Evolutionary conservation across 2,888 invertebrate species (phyloP).

Genomic region (Drosophila infuscata): DNA sequence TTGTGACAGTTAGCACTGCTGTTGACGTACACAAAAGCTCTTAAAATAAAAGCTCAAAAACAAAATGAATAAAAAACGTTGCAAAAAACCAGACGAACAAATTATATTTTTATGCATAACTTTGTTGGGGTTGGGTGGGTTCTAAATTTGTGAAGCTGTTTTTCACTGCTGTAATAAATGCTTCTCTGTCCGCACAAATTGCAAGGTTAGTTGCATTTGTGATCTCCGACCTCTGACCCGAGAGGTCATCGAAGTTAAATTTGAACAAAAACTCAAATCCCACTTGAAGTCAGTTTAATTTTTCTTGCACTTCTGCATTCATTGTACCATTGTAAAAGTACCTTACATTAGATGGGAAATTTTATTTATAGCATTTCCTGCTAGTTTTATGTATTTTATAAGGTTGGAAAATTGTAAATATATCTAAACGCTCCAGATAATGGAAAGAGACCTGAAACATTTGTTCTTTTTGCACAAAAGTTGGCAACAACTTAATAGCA

Average conservation of each 20-base stretch:
- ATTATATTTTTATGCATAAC: neutral
- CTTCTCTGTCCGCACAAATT: conserved; percentile 2
- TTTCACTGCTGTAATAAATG: conserved; percentile 8
- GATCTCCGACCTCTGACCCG: neutral
- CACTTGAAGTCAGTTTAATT: conserved; percentile 16
- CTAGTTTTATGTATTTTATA: neutral
- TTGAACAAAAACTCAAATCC: conserved; percentile 23
- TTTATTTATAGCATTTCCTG: neutral
- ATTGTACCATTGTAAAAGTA: neutral
- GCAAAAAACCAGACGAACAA: neutral
- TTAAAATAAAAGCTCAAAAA: neutral
- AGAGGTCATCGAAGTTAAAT: conserved; percentile 4
- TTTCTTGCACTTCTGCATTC: conserved; percentile 12
- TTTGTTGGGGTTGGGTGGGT: neutral
- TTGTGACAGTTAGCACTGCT: conserved; percentile 7
- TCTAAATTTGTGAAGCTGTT: neutral
- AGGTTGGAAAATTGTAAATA: neutral
- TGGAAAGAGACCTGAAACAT: neutral
- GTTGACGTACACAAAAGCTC: neutral
- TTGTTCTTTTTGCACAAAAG: neutral
- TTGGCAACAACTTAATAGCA: no score
- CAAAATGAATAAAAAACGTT: neutral
- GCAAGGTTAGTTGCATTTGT: conserved; percentile 4
- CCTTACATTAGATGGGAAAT: neutral
- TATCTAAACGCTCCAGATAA: neutral